A percentile compares a stretch with the other conserved stretches of the same genome.
Conservation (phyloP, 2,113 vertebrate genomes). For the Onychostoma macrolepis region DNA sequence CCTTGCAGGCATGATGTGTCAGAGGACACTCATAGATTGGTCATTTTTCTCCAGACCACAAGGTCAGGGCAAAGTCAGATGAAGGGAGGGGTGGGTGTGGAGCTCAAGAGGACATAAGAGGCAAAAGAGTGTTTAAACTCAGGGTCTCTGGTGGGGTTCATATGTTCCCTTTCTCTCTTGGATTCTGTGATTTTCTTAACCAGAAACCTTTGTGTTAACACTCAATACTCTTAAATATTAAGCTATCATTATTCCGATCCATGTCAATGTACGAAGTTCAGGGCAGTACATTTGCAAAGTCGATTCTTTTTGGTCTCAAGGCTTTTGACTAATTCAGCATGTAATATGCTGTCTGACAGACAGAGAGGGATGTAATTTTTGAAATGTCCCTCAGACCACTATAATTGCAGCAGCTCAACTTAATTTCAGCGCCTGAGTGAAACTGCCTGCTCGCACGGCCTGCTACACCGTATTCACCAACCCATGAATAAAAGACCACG, state of each 20-base stretch:
- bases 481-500: constrained; percentile 21
- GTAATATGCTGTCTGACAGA: constrained; percentile 14
- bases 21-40: constrained; percentile 51
- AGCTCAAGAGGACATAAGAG: neutral
- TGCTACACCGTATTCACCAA: neutral
- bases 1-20: constrained; percentile 57
- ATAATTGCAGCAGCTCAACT: constrained; percentile 7
- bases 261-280: constrained; percentile 20
- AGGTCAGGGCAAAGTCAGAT: constrained; percentile 56
- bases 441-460: neutral
- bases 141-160: neutral
- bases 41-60: constrained; percentile 29
- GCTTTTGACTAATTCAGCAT: constrained; percentile 30
- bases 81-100: constrained; percentile 49
- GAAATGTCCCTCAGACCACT: neutral
- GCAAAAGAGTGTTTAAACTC: neutral
- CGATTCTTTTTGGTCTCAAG: constrained; percentile 32
- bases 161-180: too few species aligned
- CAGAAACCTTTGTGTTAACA: neutral
- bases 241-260: neutral
- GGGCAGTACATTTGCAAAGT: constrained; percentile 14
- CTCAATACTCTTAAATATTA: neutral
- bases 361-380: neutral
- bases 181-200: too few species aligned
- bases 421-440: constrained; percentile 7